Percentiles rank a stretch among this genome's conserved stretches.
Evolutionary conservation across 2,888 invertebrate genomes (phyloP).

Genomic region (Ophion slaviceki): DNA sequence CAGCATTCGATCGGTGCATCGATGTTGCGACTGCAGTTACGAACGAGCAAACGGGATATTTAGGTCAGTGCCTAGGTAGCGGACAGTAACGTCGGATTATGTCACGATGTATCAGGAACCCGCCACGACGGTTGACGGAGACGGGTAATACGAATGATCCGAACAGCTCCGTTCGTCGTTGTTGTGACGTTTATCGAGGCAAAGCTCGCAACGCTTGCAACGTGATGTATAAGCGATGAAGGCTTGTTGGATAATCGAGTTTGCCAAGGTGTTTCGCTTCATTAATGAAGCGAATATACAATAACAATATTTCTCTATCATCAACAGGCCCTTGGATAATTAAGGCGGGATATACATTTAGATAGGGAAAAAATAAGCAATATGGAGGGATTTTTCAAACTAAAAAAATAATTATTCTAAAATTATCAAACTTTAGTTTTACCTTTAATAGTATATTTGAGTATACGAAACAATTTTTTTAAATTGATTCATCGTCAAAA

Average conservation of each 20-base stretch:
- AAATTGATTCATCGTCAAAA: no score
- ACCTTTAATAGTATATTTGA: no score
- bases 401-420: no score
- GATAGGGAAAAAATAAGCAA: no score
- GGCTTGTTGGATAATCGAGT: not conserved
- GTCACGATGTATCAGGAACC: constrained; percentile 32
- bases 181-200: not conserved
- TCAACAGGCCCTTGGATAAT: no score
- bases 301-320: no score
- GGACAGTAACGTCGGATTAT: constrained; percentile 40
- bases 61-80: constrained; percentile 36
- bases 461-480: no score
- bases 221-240: not conserved
- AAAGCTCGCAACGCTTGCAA: not conserved
- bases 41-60: constrained; percentile 15
- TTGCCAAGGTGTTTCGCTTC: not conserved
- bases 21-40: not conserved
- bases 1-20: not conserved
- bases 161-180: not conserved
- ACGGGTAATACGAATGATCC: not conserved
- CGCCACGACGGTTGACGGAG: constrained; percentile 38
- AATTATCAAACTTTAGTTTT: no score
- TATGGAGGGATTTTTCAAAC: no score
- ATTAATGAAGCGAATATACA: not conserved
- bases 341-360: no score